Evolutionary conservation across 2,113 vertebrate species (phyloP), one percentile per base, ranked within the genome.

Genomic region (Andinoacara biseriatus): DNA sequence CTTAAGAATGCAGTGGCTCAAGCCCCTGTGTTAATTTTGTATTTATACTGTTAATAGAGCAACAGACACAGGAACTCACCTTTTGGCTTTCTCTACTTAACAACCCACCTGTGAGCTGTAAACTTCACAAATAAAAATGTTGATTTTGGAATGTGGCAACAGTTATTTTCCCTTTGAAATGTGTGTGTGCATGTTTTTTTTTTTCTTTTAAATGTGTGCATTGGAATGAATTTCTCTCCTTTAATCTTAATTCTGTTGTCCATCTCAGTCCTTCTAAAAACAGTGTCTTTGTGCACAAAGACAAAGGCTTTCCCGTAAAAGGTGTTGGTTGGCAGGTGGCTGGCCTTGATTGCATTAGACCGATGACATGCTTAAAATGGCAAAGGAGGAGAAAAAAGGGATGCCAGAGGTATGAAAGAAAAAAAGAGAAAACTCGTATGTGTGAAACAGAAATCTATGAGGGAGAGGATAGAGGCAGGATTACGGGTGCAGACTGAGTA

Each of bases 281-380:
- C 86, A 88, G 78, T 82, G 40, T 90, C 74, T 91, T 69, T 81
- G 85, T 89, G 62, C 7, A 24, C n/a, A 5, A 72, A 89, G 72
- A 91, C 87, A 93, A 87, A 86, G 62, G 65, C 67, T 60, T 58
- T 67, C 78, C 87, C 81, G 82, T 91, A 74, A 74, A 52, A 86
- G 79, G 78, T 74, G 80, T 78, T 58, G 80, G 56, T 86, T 84
- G 65, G 81, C 91, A 90, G 87, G 89, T 89, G 90, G 58, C 17
- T 2, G 59, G 75, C 10, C 62, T 74, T 81, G 84, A 84, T 91
- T 90, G 80, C 85, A 89, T 91, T 86, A 90, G 77, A 80, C 65
- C 14, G 83, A 85, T 90, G 91, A 91, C 61, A 33, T 40, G 29
- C 26, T 46, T 3, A 33, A 77, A 86, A 80, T 10, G 5, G 58